Conservation (phyloP, 1,140 invertebrate genomes). For the Magallana gigas region DNA sequence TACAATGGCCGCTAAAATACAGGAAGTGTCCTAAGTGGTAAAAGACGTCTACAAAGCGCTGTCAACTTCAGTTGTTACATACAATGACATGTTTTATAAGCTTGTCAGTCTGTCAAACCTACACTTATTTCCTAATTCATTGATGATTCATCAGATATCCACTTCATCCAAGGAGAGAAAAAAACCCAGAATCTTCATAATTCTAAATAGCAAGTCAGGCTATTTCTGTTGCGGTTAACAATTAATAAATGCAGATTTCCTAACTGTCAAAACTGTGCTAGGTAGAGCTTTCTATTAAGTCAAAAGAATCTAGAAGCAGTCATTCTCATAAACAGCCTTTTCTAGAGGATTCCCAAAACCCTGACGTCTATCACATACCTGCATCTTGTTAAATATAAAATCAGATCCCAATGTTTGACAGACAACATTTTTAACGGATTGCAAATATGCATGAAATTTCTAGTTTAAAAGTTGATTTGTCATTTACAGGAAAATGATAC, state of each 20-base stretch:
- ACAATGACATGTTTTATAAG: background rate
- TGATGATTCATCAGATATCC: background rate
- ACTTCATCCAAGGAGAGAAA: too few species aligned
- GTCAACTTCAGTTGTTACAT: background rate
- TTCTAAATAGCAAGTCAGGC: too few species aligned
- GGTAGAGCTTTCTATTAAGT: too few species aligned
- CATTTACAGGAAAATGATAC: too few species aligned
- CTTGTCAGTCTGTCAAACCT: background rate
- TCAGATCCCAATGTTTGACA: too few species aligned
- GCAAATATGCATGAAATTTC: too few species aligned
- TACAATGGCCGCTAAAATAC: background rate
- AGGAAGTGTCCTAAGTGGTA: conserved; percentile 23
- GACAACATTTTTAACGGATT: too few species aligned
- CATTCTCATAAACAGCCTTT: too few species aligned
- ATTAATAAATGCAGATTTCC: background rate
- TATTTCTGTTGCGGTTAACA: background rate
- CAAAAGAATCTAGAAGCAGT: too few species aligned
- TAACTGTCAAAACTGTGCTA: background rate
- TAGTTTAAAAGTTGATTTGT: too few species aligned
- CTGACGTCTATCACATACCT: background rate
- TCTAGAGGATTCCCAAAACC: too few species aligned
- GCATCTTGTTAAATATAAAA: background rate
- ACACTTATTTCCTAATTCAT: background rate
- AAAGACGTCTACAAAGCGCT: background rate
- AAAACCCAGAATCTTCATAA: too few species aligned